phyloP scores from a whole-genome alignment of 2,113 vertebrate genomes.

The Rhinolophus ferrumequinum region DNA sequence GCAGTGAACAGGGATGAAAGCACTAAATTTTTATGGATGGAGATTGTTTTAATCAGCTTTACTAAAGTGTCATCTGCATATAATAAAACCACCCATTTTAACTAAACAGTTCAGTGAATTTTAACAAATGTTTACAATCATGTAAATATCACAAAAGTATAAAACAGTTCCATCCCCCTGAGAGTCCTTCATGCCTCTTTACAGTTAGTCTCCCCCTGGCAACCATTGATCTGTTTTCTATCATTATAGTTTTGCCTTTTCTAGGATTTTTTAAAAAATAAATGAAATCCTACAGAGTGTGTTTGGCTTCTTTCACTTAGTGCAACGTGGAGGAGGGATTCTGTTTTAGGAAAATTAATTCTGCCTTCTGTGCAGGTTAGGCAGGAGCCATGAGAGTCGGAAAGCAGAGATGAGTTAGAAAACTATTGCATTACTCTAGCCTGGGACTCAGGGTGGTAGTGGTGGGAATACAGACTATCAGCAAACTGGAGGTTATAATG shows the following conservation, averaged over 20 bases:
- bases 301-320: not conserved
- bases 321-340: not conserved
- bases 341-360: conserved; percentile 23
- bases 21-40: not conserved
- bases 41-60: not conserved
- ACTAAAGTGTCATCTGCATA: not conserved
- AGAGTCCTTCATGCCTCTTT: not conserved
- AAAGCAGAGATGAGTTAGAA: not conserved
- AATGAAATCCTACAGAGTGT: not conserved
- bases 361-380: not conserved
- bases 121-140: not conserved
- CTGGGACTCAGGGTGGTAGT: not conserved
- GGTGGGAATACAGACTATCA: not conserved
- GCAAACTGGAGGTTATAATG: not conserved
- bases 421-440: not conserved
- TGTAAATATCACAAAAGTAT: not conserved
- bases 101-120: not conserved
- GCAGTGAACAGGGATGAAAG: not conserved
- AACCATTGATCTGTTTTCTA: not conserved
- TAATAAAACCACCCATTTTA: conserved; percentile 12
- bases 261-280: not conserved
- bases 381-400: not conserved
- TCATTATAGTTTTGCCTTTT: not conserved
- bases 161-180: not conserved
- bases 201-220: not conserved